Evolutionary conservation across 1,140 invertebrate genomes (phyloP).

Genomic region (Artemia franciscana): DNA sequence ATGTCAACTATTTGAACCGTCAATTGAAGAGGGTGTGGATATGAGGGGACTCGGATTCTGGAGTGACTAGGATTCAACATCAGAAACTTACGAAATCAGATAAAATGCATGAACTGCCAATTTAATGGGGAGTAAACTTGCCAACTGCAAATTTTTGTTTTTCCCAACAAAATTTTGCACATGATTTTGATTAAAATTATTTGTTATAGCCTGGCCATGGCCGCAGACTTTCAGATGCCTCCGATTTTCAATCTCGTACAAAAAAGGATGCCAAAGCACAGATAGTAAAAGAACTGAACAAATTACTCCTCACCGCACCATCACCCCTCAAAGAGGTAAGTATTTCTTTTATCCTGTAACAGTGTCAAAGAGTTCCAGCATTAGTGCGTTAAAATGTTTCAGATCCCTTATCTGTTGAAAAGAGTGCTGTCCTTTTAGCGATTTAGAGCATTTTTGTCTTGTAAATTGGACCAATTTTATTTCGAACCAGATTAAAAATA

Average conservation of each 20-base stretch:
- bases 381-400: background rate
- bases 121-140: too few relatives aligned
- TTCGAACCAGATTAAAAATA: background rate
- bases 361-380: background rate
- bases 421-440: background rate
- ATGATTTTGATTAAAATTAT: too few relatives aligned
- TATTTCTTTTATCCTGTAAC: background rate
- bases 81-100: too few relatives aligned
- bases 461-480: background rate
- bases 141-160: too few relatives aligned
- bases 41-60: too few relatives aligned
- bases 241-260: slow-evolving; percentile 70
- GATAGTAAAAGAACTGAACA: slow-evolving; percentile 51
- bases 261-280: slow-evolving; percentile 63
- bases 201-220: slow-evolving; percentile 17
- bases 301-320: slow-evolving; percentile 36
- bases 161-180: too few relatives aligned
- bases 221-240: slow-evolving; percentile 35
- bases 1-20: too few relatives aligned
- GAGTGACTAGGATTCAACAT: too few relatives aligned
- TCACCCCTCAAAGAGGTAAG: slow-evolving; percentile 25
- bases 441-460: background rate
- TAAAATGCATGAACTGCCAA: too few relatives aligned
- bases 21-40: too few relatives aligned
- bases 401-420: background rate